These are phyloP conservation scores for Microctenopoma lineatum DNA, from an alignment of 2,797 vertebrate genomes.

Conservation along the genomic window DNA sequence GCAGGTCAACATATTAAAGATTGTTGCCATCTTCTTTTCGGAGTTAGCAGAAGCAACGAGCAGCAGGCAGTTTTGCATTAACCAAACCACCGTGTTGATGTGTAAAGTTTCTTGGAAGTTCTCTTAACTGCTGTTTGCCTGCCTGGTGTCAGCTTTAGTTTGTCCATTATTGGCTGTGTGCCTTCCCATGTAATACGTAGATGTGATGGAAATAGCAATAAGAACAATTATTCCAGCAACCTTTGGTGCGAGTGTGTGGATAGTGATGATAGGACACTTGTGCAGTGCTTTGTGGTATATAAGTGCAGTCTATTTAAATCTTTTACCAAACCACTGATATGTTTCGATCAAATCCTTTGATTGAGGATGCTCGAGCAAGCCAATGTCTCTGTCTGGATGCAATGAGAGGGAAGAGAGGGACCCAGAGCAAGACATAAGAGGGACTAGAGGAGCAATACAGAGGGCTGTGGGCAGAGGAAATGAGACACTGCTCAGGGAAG, in stretches of 20 bases:
- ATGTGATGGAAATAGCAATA: slow-evolving; percentile 1
- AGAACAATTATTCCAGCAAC: neutral
- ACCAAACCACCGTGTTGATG: too few relatives aligned
- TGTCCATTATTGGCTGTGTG: slow-evolving; percentile 22
- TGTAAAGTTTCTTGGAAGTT: neutral
- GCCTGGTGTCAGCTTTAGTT: neutral
- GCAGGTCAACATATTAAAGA: slow-evolving; percentile 14
- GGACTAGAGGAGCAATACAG: slow-evolving; percentile 50
- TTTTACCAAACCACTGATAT: slow-evolving; percentile 9
- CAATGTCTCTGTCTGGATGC: slow-evolving; percentile 50
- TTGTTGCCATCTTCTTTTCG: slow-evolving; percentile 9
- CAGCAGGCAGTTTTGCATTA: neutral
- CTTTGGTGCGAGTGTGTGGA: too few relatives aligned
- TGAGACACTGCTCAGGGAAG: slow-evolving; percentile 65
- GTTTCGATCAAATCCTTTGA: slow-evolving; percentile 16
- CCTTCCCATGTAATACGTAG: slow-evolving; percentile 4
- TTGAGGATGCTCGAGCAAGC: slow-evolving; percentile 40
- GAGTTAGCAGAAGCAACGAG: neutral
- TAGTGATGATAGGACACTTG: too few relatives aligned
- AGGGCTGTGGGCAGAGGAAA: slow-evolving; percentile 63
- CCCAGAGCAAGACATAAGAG: slow-evolving; percentile 7
- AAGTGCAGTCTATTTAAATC: too few relatives aligned
- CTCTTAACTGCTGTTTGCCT: slow-evolving; percentile 6
- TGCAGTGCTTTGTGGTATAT: too few relatives aligned
- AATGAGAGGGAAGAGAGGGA: slow-evolving; percentile 24